Evolutionary conservation across 2,113 vertebrate species (phyloP).

Genomic region (Apodemus sylvaticus): DNA sequence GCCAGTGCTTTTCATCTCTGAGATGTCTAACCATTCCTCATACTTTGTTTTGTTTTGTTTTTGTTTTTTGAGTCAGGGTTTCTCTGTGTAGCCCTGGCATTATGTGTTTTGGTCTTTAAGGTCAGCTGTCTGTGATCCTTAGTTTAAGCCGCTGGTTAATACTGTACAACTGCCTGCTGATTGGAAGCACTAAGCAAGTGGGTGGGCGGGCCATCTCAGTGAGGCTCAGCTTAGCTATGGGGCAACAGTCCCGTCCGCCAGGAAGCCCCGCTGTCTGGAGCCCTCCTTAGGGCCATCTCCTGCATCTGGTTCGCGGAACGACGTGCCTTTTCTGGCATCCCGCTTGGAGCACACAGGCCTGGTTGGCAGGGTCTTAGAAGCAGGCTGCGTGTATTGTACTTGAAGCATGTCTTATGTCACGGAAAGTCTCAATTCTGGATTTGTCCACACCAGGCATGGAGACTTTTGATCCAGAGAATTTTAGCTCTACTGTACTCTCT

Average conservation of each 20-base stretch:
- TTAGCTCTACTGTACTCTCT: background rate
- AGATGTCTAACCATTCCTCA: background rate
- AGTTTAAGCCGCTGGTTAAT: background rate
- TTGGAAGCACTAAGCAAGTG: constrained; percentile 18
- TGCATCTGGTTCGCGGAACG: background rate
- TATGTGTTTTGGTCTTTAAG: background rate
- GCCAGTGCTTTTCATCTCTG: background rate
- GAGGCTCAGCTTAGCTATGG: background rate
- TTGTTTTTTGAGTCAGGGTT: too few relatives aligned
- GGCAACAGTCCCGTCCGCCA: background rate
- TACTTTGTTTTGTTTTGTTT: background rate
- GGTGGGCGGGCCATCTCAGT: background rate
- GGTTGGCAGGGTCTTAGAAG: background rate
- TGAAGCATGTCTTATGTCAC: background rate
- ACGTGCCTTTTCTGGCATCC: background rate
- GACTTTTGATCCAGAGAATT: background rate
- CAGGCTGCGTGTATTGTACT: background rate
- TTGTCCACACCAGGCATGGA: background rate
- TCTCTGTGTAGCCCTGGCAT: too few relatives aligned
- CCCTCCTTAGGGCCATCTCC: background rate
- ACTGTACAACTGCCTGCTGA: background rate
- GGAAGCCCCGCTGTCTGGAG: background rate
- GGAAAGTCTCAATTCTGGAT: background rate
- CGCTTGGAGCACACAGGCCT: background rate
- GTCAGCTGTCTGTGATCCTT: background rate